These are phyloP conservation scores for Nomada goodeniana DNA, from an alignment of 2,888 invertebrate species.

Conservation along the genomic window DNA sequence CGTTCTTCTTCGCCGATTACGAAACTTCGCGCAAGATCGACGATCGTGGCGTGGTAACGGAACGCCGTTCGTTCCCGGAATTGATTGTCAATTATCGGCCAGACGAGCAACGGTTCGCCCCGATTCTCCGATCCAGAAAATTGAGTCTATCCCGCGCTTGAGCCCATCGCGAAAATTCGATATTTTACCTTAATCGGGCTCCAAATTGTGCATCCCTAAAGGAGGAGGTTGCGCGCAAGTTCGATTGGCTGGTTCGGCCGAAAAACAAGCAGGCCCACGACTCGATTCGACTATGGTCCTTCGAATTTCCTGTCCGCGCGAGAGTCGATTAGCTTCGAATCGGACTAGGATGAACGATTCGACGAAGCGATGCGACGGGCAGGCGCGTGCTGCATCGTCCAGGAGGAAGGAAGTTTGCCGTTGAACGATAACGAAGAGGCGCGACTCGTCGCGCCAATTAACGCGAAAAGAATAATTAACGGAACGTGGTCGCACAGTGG, in stretches of 20 bases:
- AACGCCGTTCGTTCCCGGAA: slow-evolving; percentile 48
- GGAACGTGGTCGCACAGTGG: slow-evolving; percentile 35
- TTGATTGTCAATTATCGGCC: slow-evolving; percentile 70
- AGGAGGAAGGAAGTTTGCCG: neutral
- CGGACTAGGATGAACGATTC: neutral
- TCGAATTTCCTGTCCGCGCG: slow-evolving; percentile 6
- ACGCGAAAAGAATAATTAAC: slow-evolving; percentile 43
- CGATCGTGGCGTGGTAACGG: slow-evolving; percentile 27
- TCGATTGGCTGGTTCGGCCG: too few relatives aligned
- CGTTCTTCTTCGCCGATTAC: neutral
- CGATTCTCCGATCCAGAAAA: slow-evolving; percentile 68
- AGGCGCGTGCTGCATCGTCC: neutral
- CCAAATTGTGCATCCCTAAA: slow-evolving; percentile 38
- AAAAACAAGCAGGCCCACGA: neutral
- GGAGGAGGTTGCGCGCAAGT: neutral
- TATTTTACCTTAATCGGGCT: slow-evolving; percentile 56
- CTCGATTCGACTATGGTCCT: neutral
- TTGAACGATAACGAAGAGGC: slow-evolving; percentile 34
- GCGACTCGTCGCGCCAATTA: slow-evolving; percentile 47
- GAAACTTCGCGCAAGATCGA: neutral
- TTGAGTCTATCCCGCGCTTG: slow-evolving; percentile 63
- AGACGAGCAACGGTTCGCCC: slow-evolving; percentile 38
- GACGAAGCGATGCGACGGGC: neutral
- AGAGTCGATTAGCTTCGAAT: slow-evolving; percentile 2
- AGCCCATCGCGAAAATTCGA: slow-evolving; percentile 52